Evolutionary conservation across 2,888 invertebrate species (phyloP).

Genomic region (Abscondita cerata): DNA sequence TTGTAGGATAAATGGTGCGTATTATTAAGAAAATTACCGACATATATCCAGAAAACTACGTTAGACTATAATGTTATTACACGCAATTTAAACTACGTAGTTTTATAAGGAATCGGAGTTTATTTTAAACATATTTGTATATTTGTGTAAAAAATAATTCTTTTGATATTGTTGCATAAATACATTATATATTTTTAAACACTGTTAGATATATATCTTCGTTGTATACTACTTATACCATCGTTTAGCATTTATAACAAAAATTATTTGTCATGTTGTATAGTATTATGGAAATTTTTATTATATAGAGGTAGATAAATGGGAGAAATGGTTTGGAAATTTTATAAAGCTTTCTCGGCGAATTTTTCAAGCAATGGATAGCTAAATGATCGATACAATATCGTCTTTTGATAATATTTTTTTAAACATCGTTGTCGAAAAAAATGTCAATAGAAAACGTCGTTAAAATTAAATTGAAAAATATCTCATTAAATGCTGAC

Average conservation of each 20-base stretch:
- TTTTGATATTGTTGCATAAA: neutral
- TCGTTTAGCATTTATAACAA: constrained; percentile 19
- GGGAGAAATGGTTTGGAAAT: constrained; percentile 34
- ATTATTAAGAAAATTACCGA: constrained; percentile 6
- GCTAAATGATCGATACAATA: constrained; percentile 14
- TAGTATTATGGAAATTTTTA: constrained; percentile 32
- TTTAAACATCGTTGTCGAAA: constrained; percentile 9
- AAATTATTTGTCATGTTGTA: constrained; percentile 32
- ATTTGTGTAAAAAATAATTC: too few relatives aligned
- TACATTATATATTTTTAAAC: constrained; percentile 5
- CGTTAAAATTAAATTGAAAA: constrained; percentile 1
- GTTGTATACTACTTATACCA: constrained; percentile 14
- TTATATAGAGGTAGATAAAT: constrained; percentile 33
- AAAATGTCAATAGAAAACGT: constrained; percentile 3
- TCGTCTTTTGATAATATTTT: constrained; percentile 8
- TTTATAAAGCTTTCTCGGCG: constrained; percentile 28
- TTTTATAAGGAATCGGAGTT: too few relatives aligned
- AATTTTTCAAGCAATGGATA: constrained; percentile 25
- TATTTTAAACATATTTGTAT: too few relatives aligned
- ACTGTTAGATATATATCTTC: constrained; percentile 3
- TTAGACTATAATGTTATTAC: constrained; percentile 1
- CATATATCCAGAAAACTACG: neutral
- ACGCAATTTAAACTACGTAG: constrained; percentile 6
- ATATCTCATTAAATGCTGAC: neutral
- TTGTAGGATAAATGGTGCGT: constrained; percentile 9